These are phyloP conservation scores for Miichthys miiuy DNA, from an alignment of 2,797 vertebrate species.

Conservation along the genomic window DNA sequence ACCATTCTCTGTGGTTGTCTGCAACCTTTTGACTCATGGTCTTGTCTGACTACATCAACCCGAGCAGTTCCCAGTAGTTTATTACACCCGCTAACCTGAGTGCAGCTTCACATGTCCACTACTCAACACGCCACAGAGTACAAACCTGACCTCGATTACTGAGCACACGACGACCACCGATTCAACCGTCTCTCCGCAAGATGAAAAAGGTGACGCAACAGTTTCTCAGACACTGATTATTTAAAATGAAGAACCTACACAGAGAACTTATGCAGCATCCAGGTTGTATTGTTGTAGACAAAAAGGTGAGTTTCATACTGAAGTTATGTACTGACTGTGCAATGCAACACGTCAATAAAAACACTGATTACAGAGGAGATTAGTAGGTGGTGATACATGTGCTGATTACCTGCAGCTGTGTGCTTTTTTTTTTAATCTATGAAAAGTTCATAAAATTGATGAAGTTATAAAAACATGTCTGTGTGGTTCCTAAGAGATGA, in stretches of 20 bases:
- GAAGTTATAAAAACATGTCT: conserved; percentile 6
- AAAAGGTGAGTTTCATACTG: neutral
- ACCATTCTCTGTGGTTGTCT: neutral
- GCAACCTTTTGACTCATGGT: neutral
- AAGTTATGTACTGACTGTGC: neutral
- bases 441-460: neutral
- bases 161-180: conserved; percentile 6
- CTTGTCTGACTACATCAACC: neutral
- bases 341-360: neutral
- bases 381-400: neutral
- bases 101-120: conserved; percentile 7
- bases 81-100: conserved; percentile 9
- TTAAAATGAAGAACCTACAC: neutral
- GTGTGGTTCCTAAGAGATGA: neutral
- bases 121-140: conserved; percentile 3
- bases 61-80: conserved; percentile 1
- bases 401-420: neutral
- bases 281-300: neutral
- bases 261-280: no score
- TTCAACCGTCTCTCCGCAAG: conserved; percentile 2
- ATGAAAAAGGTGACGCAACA: neutral
- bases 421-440: neutral
- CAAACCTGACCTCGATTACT: conserved; percentile 34
- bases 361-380: neutral
- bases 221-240: neutral